A percentile compares a stretch with the other conserved stretches of the same genome.
phyloP scores from a whole-genome alignment of 2,888 invertebrate genomes.

The Lobophora halterata region DNA sequence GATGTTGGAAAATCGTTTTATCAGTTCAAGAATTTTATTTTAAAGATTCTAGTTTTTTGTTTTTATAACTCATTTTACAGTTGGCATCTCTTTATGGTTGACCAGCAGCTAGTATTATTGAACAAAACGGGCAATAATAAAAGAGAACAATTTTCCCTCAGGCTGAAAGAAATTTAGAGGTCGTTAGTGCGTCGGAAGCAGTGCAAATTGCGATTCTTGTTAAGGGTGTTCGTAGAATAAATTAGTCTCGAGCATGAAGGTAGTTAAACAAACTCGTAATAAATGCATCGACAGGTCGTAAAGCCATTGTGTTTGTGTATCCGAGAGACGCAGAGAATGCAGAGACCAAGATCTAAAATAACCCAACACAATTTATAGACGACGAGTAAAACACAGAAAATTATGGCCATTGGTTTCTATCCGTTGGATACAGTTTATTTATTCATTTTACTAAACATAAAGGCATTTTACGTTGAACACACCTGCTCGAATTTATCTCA shows the following conservation, averaged over 20 bases:
- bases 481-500: constrained; percentile 15
- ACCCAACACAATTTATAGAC: constrained; percentile 45
- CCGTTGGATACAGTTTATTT: constrained; percentile 35
- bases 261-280: constrained; percentile 34
- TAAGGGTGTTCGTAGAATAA: constrained; percentile 24
- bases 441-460: constrained; percentile 20
- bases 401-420: constrained; percentile 45
- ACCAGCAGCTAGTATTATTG: too few relatives aligned
- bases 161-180: too few relatives aligned
- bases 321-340: constrained; percentile 34
- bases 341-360: constrained; percentile 40
- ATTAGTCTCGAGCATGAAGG: constrained; percentile 27
- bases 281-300: constrained; percentile 40
- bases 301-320: constrained; percentile 39
- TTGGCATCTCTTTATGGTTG: too few relatives aligned
- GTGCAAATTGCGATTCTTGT: constrained; percentile 20
- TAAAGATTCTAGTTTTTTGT: too few relatives aligned
- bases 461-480: constrained; percentile 13
- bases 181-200: background rate
- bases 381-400: constrained; percentile 40
- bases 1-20: too few relatives aligned
- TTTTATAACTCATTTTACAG: too few relatives aligned
- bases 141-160: too few relatives aligned
- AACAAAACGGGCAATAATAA: too few relatives aligned
- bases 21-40: too few relatives aligned